phyloP scores from a whole-genome alignment of 2,113 vertebrate species.

The Anarhynchus alexandrinus region DNA sequence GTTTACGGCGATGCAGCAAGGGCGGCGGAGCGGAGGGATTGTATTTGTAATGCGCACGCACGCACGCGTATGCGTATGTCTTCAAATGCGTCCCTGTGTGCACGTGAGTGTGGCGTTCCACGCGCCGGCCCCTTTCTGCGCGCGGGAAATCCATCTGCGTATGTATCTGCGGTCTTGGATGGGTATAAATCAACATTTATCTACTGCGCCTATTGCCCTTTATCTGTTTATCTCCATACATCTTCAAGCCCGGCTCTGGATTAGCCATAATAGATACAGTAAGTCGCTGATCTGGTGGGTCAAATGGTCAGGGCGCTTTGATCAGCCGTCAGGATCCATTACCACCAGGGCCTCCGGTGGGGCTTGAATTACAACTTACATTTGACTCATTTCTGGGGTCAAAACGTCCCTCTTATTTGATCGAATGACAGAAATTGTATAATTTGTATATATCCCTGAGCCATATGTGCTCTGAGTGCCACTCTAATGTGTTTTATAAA shows the following conservation, averaged over 20 bases:
- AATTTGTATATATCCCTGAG: slow-evolving; percentile 90
- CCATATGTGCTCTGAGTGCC: slow-evolving; percentile 83
- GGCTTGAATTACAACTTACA: slow-evolving; percentile 87
- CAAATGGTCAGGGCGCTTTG: slow-evolving; percentile 83
- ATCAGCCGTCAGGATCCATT: slow-evolving; percentile 84
- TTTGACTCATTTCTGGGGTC: slow-evolving; percentile 84
- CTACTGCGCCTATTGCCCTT: slow-evolving; percentile 22
- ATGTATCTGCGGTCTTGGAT: not conserved
- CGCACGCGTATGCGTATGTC: not conserved
- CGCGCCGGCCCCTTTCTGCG: not conserved
- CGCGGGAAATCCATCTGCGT: fast-evolving
- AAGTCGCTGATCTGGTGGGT: slow-evolving; percentile 80
- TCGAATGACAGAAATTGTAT: slow-evolving; percentile 88
- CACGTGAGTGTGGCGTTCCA: not conserved
- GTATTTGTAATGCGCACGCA: fast-evolving
- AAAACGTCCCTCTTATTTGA: slow-evolving; percentile 84
- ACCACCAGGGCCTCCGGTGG: slow-evolving; percentile 77
- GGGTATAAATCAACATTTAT: slow-evolving; percentile 35
- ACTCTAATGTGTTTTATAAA: slow-evolving; percentile 85
- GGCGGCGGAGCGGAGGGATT: not conserved
- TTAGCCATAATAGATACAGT: slow-evolving; percentile 70
- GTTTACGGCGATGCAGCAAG: not conserved
- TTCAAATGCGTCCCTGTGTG: fast-evolving
- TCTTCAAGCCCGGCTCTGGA: slow-evolving; percentile 25
- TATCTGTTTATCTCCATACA: not conserved